Percentiles rank a stretch among this genome's conserved stretches.
Evolutionary conservation across 1,140 invertebrate genomes (phyloP).

Genomic region (Lepidotrigona ventralis): DNA sequence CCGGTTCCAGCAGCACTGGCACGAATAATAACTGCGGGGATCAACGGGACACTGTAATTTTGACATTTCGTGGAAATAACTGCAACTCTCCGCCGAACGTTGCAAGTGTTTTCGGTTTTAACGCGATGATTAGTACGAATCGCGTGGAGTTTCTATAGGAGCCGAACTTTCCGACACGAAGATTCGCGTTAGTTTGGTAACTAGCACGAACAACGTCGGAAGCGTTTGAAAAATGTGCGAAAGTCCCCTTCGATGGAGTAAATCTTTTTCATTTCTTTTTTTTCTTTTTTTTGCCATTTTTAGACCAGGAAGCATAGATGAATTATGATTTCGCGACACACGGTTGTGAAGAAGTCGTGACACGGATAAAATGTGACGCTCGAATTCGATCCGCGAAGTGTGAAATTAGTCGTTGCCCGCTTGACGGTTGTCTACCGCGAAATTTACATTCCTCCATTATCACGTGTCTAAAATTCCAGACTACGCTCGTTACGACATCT

Average conservation of each 20-base stretch:
- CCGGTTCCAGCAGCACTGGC: not conserved
- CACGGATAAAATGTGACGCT: conserved; percentile 38
- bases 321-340: not conserved
- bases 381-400: conserved; percentile 47
- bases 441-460: conserved; percentile 42
- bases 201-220: not conserved
- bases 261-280: not conserved
- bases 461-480: not conserved
- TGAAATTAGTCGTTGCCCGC: conserved; percentile 43
- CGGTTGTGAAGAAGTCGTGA: not conserved
- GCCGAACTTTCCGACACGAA: not conserved
- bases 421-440: conserved; percentile 5
- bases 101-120: not conserved
- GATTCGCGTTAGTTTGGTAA: not conserved
- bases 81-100: not conserved
- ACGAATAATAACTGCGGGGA: conserved; percentile 6
- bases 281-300: no score
- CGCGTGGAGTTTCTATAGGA: not conserved
- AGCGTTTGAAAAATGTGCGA: not conserved
- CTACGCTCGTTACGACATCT: not conserved
- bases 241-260: no score
- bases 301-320: not conserved
- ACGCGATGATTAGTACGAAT: not conserved
- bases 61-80: not conserved
- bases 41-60: conserved; percentile 15